These are phyloP conservation scores for Cavia aperea DNA, from an alignment of 2,113 vertebrate species.

Conservation along the genomic window DNA sequence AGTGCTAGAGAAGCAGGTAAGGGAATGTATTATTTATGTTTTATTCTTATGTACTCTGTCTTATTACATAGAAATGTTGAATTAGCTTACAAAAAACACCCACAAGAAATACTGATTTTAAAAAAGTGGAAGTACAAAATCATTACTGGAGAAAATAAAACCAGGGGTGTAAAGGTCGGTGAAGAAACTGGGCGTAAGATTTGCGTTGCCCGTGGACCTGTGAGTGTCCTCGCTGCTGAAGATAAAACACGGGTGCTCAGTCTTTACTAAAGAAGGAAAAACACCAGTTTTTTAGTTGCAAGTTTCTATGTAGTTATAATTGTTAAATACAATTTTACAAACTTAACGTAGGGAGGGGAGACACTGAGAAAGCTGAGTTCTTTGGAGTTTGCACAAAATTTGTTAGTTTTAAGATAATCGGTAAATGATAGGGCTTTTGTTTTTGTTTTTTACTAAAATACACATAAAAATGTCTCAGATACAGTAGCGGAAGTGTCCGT, in stretches of 20 bases:
- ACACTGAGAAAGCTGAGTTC: neutral
- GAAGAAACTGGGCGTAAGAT: neutral
- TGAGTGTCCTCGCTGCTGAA: neutral
- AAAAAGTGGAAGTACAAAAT: neutral
- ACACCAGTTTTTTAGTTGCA: neutral
- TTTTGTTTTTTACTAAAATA: neutral
- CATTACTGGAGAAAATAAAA: constrained; percentile 13
- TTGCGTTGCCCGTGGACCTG: neutral
- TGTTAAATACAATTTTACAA: neutral
- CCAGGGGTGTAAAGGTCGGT: neutral
- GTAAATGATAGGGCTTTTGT: neutral
- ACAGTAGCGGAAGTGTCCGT: neutral
- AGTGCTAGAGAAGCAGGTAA: neutral
- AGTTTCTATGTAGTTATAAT: neutral
- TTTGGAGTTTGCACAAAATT: neutral
- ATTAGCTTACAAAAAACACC: constrained; percentile 18
- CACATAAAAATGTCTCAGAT: constrained; percentile 11
- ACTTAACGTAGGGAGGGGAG: neutral
- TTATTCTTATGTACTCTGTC: neutral
- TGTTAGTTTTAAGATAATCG: neutral
- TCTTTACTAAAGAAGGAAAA: constrained; percentile 14
- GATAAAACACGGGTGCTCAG: neutral
- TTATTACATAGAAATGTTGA: neutral
- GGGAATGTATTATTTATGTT: neutral
- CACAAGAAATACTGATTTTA: neutral